These are phyloP conservation scores for Chesias legatella DNA, from an alignment of 2,888 invertebrate genomes.

Conservation along the genomic window DNA sequence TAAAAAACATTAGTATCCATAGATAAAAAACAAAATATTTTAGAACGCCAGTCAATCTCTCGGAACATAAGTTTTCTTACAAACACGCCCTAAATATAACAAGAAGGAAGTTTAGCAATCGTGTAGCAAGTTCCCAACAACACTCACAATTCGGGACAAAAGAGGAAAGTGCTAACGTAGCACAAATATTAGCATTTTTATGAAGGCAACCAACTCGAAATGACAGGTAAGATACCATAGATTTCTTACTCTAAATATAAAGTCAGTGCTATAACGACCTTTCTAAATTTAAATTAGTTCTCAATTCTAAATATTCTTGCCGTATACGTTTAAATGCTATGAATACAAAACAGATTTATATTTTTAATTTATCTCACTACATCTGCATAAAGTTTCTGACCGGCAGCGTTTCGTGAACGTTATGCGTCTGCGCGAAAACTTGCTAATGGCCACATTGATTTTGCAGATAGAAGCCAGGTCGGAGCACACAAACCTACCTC, in stretches of 20 bases:
- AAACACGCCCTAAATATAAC: constrained; percentile 33
- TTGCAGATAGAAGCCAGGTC: constrained; percentile 80
- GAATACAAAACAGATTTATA: not conserved
- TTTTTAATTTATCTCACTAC: constrained; percentile 17
- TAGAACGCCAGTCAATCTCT: constrained; percentile 27
- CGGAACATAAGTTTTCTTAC: constrained; percentile 30
- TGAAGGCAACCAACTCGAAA: constrained; percentile 37
- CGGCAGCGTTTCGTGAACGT: constrained; percentile 59
- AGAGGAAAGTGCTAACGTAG: constrained; percentile 32
- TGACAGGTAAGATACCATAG: constrained; percentile 29
- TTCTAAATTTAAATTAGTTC: constrained; percentile 10
- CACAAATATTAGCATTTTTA: constrained; percentile 45
- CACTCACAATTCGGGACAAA: constrained; percentile 26
- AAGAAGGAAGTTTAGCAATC: constrained; percentile 30
- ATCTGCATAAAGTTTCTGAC: constrained; percentile 56
- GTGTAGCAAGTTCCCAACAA: constrained; percentile 30
- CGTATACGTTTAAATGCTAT: not conserved
- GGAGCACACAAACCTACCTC: constrained; percentile 71
- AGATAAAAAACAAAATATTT: constrained; percentile 20
- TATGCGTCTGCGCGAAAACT: constrained; percentile 80
- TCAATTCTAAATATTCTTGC: not conserved
- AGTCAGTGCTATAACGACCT: constrained; percentile 8
- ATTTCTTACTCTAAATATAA: constrained; percentile 13
- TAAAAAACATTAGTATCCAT: too few relatives aligned
- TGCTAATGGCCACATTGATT: constrained; percentile 80